Evolutionary conservation across 1,140 invertebrate species (phyloP).

Genomic region (Nephila pilipes): DNA sequence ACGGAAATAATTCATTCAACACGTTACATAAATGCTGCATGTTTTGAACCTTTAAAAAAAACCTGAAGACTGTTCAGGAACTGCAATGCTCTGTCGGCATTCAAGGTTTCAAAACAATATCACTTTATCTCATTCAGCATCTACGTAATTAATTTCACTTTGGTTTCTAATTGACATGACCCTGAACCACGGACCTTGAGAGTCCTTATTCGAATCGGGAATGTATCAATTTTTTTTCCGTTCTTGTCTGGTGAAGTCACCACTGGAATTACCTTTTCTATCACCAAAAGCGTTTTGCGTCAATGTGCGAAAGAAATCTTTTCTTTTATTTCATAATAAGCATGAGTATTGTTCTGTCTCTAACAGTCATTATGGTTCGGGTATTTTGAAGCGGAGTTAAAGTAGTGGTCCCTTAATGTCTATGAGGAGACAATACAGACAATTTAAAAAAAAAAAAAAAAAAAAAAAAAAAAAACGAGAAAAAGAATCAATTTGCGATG

Average conservation of each 20-base stretch:
- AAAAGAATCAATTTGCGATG: too few species aligned
- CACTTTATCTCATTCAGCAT: background rate
- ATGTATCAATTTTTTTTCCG: background rate
- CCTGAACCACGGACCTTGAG: slow-evolving; percentile 1
- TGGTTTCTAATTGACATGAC: background rate
- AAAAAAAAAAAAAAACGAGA: too few species aligned
- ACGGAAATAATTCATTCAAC: background rate
- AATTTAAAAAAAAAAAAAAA: too few species aligned
- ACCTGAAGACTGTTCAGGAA: background rate
- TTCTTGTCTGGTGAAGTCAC: background rate
- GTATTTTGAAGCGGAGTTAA: too few species aligned
- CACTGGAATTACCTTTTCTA: background rate
- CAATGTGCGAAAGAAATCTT: slow-evolving; percentile 18
- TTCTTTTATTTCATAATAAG: background rate
- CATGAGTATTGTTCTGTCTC: too few species aligned
- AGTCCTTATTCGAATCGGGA: background rate
- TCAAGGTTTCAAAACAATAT: slow-evolving; percentile 16
- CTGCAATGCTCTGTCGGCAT: background rate
- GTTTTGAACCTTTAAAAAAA: background rate
- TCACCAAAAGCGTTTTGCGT: background rate
- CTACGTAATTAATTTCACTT: background rate
- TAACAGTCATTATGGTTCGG: background rate
- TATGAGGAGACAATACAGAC: too few species aligned
- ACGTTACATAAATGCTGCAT: background rate
- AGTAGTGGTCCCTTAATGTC: too few species aligned